Evolutionary conservation across 2,113 vertebrate species (phyloP), one percentile per base, ranked within the genome.

Genomic region (Paedocypris sp.): DNA sequence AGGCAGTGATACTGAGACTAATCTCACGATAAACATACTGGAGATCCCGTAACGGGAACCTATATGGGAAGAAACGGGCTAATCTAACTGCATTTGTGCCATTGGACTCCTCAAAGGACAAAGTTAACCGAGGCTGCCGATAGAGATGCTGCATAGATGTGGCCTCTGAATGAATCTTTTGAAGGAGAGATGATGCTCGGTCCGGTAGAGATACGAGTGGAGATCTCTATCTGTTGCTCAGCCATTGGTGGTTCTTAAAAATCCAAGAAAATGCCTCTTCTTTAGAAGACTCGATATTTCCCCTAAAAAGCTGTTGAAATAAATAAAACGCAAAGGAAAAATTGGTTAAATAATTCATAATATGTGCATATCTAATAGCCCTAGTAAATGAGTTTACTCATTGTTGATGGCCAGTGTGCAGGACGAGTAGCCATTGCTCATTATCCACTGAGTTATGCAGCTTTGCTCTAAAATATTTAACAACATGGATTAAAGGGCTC

Each of bases 381-480:
- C n/a, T n/a, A n/a, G n/a, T n/a, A n/a, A n/a, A n/a, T n/a, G n/a
- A n/a, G n/a, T n/a, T n/a, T n/a, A n/a, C n/a, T n/a, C n/a, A n/a
- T n/a, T n/a, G n/a, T n/a, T n/a, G n/a, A n/a, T n/a, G n/a, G n/a
- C n/a, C n/a, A n/a, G n/a, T n/a, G n/a, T n/a, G n/a, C n/a, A n/a
- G n/a, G n/a, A n/a, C n/a, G n/a, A n/a, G n/a, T n/a, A n/a, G n/a
- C n/a, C n/a, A 20, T 9, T 0, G 39, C 54, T 60, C 41, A 58
- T 62, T 58, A 58, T 19, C 5, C 35, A 32, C 39, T 29, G 33
- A 69, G 42, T 33, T 31, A 51, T 28, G 23, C 29, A 19, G 68
- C 64, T 68, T 64, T 62, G 43, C 39, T 38, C 41, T 66, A 52
- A 70, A 68, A 74, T 74, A 70, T 66, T 69, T 60, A 74, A 64